Conservation (phyloP, 1,140 invertebrate species). For the Eriosoma lanigerum region DNA sequence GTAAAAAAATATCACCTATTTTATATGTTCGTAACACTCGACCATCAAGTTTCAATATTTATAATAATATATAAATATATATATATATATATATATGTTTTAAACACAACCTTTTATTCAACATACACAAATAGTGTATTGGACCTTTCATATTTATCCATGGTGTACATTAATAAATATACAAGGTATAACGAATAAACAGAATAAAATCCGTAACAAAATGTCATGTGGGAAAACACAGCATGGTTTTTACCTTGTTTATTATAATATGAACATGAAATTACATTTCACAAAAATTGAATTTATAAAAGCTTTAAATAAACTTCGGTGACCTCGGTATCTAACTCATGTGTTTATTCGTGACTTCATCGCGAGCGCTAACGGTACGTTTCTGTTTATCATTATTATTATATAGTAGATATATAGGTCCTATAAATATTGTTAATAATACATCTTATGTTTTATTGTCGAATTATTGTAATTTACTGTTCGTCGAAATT, state of each 20-base stretch:
- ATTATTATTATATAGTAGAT: too few relatives aligned
- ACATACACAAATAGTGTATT: not conserved
- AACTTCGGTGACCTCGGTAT: not conserved
- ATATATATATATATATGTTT: too few relatives aligned
- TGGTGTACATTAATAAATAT: slow-evolving; percentile 13
- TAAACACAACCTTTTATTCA: not conserved
- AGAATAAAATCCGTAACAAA: slow-evolving; percentile 16
- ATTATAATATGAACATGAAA: slow-evolving; percentile 19
- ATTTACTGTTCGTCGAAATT: too few relatives aligned
- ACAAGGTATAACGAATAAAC: not conserved
- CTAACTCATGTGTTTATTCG: not conserved
- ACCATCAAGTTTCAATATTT: not conserved
- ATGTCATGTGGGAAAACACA: slow-evolving; percentile 25
- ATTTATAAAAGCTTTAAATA: not conserved
- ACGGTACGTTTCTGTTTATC: too few relatives aligned
- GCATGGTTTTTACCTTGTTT: not conserved
- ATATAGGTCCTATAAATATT: not conserved
- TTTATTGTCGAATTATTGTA: too few relatives aligned
- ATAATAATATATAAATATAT: slow-evolving; percentile 18
- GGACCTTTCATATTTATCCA: slow-evolving; percentile 7
- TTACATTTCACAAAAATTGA: not conserved
- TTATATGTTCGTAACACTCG: not conserved
- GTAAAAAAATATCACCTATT: not conserved
- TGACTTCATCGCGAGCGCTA: too few relatives aligned
- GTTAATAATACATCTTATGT: not conserved